Percentiles rank a stretch among this genome's conserved stretches.
These are phyloP conservation scores for Synanthedon myopaeformis DNA, from an alignment of 2,888 invertebrate genomes.

Conservation along the genomic window DNA sequence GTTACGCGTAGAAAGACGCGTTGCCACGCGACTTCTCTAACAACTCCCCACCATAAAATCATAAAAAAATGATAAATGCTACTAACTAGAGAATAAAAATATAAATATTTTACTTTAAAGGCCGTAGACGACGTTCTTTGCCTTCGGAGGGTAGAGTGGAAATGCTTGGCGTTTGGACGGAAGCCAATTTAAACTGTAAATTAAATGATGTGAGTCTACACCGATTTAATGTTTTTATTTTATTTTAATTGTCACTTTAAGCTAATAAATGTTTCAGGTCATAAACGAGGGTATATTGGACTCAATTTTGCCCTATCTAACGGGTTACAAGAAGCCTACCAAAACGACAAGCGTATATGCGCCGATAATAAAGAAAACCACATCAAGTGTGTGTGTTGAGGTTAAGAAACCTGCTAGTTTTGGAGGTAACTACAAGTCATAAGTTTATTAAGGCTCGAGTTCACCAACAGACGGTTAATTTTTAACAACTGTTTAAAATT, in stretches of 20 bases:
- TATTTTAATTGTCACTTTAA: neutral
- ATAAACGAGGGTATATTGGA: slow-evolving; percentile 86
- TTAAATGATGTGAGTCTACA: slow-evolving; percentile 51
- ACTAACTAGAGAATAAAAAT: neutral
- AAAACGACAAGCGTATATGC: slow-evolving; percentile 66
- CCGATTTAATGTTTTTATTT: neutral
- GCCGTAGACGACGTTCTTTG: slow-evolving; percentile 27
- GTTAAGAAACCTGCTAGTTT: slow-evolving; percentile 65
- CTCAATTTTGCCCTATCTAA: slow-evolving; percentile 82
- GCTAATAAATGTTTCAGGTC: slow-evolving; percentile 59
- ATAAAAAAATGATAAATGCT: neutral
- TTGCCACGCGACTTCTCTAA: too few species aligned
- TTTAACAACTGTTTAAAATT: too few species aligned
- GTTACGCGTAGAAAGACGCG: too few species aligned
- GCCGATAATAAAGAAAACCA: slow-evolving; percentile 66
- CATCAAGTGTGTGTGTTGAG: slow-evolving; percentile 35
- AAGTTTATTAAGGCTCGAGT: too few species aligned
- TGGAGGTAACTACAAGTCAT: slow-evolving; percentile 36
- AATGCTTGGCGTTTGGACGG: slow-evolving; percentile 64
- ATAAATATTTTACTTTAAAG: slow-evolving; percentile 12
- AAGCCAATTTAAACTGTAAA: slow-evolving; percentile 62
- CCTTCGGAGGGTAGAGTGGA: slow-evolving; percentile 49
- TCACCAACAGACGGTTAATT: too few species aligned
- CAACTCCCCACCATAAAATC: too few species aligned
- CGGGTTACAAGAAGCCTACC: slow-evolving; percentile 64